These are phyloP conservation scores for Neosilurus mollespiculum DNA, from an alignment of 2,797 vertebrate species.

Conservation along the genomic window DNA sequence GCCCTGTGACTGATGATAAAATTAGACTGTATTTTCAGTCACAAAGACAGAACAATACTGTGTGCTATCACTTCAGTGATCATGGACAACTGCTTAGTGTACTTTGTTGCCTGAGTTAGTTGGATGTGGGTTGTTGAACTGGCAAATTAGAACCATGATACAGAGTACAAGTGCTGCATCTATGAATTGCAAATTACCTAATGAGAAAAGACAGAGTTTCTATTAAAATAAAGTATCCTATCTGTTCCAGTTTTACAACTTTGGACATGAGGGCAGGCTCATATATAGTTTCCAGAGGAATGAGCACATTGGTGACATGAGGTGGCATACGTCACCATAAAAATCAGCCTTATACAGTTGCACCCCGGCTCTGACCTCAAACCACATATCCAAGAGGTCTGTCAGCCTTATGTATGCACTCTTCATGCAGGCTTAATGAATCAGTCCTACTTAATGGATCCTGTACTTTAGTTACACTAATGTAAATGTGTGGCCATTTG, in stretches of 20 bases:
- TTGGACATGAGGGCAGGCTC: background rate
- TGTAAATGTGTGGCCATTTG: background rate
- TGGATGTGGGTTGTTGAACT: background rate
- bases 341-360: background rate
- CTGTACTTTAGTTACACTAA: background rate
- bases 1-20: constrained; percentile 44
- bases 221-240: background rate
- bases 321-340: background rate
- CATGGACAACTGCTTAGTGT: background rate
- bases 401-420: background rate
- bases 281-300: background rate
- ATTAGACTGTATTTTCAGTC: constrained; percentile 18
- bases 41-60: constrained; percentile 20
- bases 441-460: background rate
- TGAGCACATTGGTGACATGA: background rate
- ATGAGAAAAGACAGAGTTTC: background rate
- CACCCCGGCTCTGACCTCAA: background rate
- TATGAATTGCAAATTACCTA: background rate
- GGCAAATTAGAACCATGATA: background rate
- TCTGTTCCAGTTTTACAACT: background rate
- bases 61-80: background rate
- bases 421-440: background rate
- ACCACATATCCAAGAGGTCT: constrained; percentile 7
- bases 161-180: background rate
- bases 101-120: constrained; percentile 3